Evolutionary conservation across 2,888 invertebrate genomes (phyloP), one percentile per base, ranked within the genome.

Genomic region (Ormyrus thymus): DNA sequence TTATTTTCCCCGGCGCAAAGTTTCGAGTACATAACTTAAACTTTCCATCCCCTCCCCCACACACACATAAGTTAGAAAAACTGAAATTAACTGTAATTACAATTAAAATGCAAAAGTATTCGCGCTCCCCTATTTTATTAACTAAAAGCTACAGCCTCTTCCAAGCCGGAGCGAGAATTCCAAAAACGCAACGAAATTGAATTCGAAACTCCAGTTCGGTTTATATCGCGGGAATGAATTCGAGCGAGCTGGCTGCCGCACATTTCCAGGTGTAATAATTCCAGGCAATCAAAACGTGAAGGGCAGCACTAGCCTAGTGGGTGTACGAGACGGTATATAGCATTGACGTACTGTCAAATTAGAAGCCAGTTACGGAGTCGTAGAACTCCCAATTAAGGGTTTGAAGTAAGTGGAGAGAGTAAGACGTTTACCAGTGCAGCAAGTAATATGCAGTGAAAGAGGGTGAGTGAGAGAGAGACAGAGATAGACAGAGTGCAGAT

Each of bases 341-440:
- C 29, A 29, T 29, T 29, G 29, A 29, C 29, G 29, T 29, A 29
- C 29, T 29, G 29, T 29, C 29, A 29, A 29, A 29, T 29, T 29
- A 29, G 29, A 29, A 29, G 29, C 29, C 4, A 29, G 4, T 29
- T 29, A 29, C 29, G 29, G 29, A 29, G 29, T 29, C 4, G 29
- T 29, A 29, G 29, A 29, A 29, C 29, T 29, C 29, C 29, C 29
- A 29, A 29, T 29, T 29, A 29, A 29, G 29, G 4, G 29, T 29
- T 29, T 29, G 29, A 29, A 29, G 29, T 29, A 29, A 3, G 68
- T 46, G 55, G 7, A 71, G 64, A n/a, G 0, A 46, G 53, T 71
- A 61, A 71, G 64, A 71, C 43, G 15, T 68, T 66, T 59, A 65
- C 10, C 45, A 74, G 58, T 72, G 73, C 59, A 74, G 65, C 59